Conservation (phyloP, 2,113 vertebrate species). For the Antechinus stuartii region DNA sequence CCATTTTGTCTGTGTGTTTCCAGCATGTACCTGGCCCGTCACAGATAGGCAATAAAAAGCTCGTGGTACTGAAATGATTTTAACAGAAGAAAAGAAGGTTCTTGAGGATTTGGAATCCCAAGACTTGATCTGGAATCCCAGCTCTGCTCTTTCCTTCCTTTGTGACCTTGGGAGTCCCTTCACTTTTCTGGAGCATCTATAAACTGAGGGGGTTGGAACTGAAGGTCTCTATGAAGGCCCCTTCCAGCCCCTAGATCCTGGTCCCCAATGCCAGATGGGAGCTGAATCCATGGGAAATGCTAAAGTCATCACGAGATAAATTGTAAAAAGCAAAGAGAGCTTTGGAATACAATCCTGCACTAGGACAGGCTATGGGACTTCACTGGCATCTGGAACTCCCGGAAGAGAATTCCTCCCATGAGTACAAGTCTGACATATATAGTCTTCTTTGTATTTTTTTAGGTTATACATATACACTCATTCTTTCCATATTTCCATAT, state of each 20-base stretch:
- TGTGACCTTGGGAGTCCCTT: not conserved
- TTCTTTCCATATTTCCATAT: too few species aligned
- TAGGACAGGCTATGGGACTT: not conserved
- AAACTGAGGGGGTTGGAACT: not conserved
- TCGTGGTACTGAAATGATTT: not conserved
- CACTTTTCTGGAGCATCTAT: not conserved
- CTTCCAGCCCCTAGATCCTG: not conserved
- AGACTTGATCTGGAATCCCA: not conserved
- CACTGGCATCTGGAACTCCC: not conserved
- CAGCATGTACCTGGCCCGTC: not conserved
- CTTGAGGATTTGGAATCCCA: not conserved
- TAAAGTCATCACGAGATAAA: not conserved
- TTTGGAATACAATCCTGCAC: not conserved
- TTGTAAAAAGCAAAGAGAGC: not conserved
- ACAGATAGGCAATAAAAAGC: not conserved
- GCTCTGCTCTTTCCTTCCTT: not conserved
- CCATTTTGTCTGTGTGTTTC: not conserved
- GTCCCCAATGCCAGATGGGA: not conserved
- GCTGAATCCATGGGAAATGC: not conserved
- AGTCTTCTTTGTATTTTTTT: too few species aligned
- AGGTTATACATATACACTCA: too few species aligned
- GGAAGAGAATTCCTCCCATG: not conserved
- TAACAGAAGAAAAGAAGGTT: not conserved
- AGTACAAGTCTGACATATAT: not conserved
- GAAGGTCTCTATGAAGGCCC: not conserved